Evolutionary conservation across 2,888 invertebrate species (phyloP).

Genomic region (Tachystola acroxantha): DNA sequence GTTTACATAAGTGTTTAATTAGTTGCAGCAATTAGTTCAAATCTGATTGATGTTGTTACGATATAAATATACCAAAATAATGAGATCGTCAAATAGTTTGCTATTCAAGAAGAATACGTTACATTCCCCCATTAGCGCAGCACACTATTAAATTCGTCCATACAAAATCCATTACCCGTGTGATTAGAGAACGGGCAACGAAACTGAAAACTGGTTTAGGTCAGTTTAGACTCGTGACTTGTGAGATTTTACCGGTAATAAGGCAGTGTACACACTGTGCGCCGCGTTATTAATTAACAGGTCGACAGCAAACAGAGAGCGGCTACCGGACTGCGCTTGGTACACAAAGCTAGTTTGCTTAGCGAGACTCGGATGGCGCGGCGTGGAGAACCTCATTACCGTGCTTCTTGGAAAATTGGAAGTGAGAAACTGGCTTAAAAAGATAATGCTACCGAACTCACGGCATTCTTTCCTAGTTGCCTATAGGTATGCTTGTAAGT

Average conservation of each 20-base stretch:
- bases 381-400: slow-evolving; percentile 72
- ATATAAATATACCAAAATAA: no score
- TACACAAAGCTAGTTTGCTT: slow-evolving; percentile 64
- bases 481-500: no score
- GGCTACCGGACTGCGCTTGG: slow-evolving; percentile 71
- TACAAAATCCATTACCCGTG: slow-evolving; percentile 40
- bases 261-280: slow-evolving; percentile 73
- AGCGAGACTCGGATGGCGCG: slow-evolving; percentile 56
- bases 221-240: slow-evolving; percentile 68
- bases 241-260: slow-evolving; percentile 77
- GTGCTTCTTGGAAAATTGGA: slow-evolving; percentile 67
- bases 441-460: slow-evolving; percentile 48
- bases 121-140: no score
- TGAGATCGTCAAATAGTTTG: no score
- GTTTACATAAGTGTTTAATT: no score
- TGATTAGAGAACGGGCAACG: slow-evolving; percentile 60
- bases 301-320: slow-evolving; percentile 74
- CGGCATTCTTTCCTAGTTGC: slow-evolving; percentile 30
- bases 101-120: no score
- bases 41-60: no score
- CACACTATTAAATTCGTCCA: neutral
- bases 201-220: slow-evolving; percentile 57
- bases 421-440: slow-evolving; percentile 71
- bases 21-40: no score
- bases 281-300: slow-evolving; percentile 77